Evolutionary conservation across 2,888 invertebrate species (phyloP), one percentile per base, ranked within the genome.

Genomic region (Scrobipalpa atriplicella): DNA sequence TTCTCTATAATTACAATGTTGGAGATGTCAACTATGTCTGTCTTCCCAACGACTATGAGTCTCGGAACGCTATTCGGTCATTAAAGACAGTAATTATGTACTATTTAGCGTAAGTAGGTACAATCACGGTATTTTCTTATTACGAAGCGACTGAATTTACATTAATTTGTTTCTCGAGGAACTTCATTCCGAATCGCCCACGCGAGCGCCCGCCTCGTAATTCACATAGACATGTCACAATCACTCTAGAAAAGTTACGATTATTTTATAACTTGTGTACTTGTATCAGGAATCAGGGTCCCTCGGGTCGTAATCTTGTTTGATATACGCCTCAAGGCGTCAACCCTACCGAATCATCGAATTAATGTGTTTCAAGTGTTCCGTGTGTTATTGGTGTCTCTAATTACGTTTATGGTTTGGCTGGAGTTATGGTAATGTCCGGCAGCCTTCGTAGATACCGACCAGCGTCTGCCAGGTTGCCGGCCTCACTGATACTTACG

Each of bases 341-440:
- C 84, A 87, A 87, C 87, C 89, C 81, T 82, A 79, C 78, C 82
- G 81, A 87, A 88, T 89, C 83, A 88, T 81, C 79, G 84, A 86
- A 87, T 89, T 87, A 89, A 89, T 91, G 86, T 82, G 84, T 87
- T 84, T 88, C 84, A 83, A 87, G 87, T 88, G 86, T 84, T 84
- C 79, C 77, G 82, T 85, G 80, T 84, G 84, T 78, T 88, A 89
- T 85, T 87, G 87, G 86, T 87, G 84, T 87, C 87, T 89, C 86
- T 91, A 89, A 91, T 91, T 90, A 89, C 85, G 85, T 87, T 87
- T 86, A 87, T 84, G 83, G 84, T 84, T 85, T 76, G 80, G 82
- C 75, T 81, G 83, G 86, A 90, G 89, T 90, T 91, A 92, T 88
- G 87, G 83, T 90, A 89, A 89, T 90, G 90, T 87, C 82, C 85